phyloP scores from a whole-genome alignment of 2,888 invertebrate species.

The Netelia inedita region DNA sequence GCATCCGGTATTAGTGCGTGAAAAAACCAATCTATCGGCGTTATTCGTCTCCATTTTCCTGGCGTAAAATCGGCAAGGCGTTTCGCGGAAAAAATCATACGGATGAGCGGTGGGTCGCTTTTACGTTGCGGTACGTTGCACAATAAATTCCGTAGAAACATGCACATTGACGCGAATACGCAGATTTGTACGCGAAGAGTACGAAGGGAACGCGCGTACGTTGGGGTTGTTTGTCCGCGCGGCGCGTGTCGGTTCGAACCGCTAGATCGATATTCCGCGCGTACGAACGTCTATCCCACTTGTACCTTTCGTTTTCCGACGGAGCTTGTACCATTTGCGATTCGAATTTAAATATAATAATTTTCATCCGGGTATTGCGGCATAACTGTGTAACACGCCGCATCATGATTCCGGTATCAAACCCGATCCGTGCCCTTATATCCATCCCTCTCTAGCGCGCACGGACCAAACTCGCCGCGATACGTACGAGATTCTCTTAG shows the following conservation, averaged over 20 bases:
- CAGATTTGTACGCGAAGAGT: neutral
- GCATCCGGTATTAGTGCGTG: neutral
- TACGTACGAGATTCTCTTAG: conserved; percentile 77
- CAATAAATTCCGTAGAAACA: neutral
- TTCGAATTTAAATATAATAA: no score
- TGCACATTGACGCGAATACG: neutral
- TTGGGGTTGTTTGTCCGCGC: neutral
- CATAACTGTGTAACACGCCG: conserved; percentile 56
- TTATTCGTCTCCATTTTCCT: neutral
- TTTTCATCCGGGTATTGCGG: no score
- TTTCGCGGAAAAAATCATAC: neutral
- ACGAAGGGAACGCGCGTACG: neutral
- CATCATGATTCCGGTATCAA: conserved; percentile 80
- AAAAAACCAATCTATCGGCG: neutral
- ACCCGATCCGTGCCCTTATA: conserved; percentile 45
- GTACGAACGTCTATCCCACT: neutral
- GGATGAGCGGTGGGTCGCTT: neutral
- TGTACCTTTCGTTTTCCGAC: neutral
- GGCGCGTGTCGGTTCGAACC: neutral
- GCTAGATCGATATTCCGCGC: neutral
- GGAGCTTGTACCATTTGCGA: no score
- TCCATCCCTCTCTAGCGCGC: neutral
- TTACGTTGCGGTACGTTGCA: neutral
- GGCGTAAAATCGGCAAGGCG: neutral
- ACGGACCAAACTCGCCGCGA: conserved; percentile 65